A percentile compares a stretch with the other conserved stretches of the same genome.
phyloP scores from a whole-genome alignment of 92 coral and sea anemone genomes.

The Palythoa grandiflora region DNA sequence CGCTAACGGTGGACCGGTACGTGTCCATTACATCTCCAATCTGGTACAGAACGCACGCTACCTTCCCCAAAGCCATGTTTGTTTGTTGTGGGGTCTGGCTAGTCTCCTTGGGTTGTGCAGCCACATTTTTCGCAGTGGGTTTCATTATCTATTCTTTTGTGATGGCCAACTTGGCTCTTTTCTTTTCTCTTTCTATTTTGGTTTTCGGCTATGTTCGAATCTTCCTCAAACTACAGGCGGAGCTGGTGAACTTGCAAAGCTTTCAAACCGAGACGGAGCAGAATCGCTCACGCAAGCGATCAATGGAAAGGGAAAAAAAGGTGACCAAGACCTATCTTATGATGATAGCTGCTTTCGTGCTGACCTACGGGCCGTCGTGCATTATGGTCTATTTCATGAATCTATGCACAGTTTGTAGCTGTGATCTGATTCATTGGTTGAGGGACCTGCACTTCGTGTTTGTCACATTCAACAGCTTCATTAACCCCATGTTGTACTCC shows the following conservation, averaged over 20 bases:
- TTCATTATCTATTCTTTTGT: slow-evolving; percentile 86
- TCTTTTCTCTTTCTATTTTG: slow-evolving; percentile 59
- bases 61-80: slow-evolving; percentile 55
- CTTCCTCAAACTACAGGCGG: slow-evolving; percentile 34
- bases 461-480: slow-evolving; percentile 46
- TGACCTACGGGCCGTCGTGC: slow-evolving; percentile 59
- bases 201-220: slow-evolving; percentile 66
- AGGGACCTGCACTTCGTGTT: slow-evolving; percentile 59
- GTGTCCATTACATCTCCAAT: slow-evolving; percentile 78
- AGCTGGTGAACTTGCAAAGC: slow-evolving; percentile 45
- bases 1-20: slow-evolving; percentile 83
- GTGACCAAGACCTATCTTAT: slow-evolving; percentile 59
- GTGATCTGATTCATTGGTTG: slow-evolving; percentile 65
- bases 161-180: slow-evolving; percentile 67
- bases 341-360: slow-evolving; percentile 62
- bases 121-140: slow-evolving; percentile 79
- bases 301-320: slow-evolving; percentile 61
- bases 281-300: slow-evolving; percentile 52
- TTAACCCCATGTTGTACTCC: slow-evolving; percentile 62
- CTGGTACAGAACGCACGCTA: slow-evolving; percentile 86
- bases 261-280: slow-evolving; percentile 35
- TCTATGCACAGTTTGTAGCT: slow-evolving; percentile 60
- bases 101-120: slow-evolving; percentile 60
- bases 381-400: slow-evolving; percentile 65
- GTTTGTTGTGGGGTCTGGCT: slow-evolving; percentile 66